Conservation (phyloP, 2,797 vertebrate genomes). For the Scolopax rusticola region DNA sequence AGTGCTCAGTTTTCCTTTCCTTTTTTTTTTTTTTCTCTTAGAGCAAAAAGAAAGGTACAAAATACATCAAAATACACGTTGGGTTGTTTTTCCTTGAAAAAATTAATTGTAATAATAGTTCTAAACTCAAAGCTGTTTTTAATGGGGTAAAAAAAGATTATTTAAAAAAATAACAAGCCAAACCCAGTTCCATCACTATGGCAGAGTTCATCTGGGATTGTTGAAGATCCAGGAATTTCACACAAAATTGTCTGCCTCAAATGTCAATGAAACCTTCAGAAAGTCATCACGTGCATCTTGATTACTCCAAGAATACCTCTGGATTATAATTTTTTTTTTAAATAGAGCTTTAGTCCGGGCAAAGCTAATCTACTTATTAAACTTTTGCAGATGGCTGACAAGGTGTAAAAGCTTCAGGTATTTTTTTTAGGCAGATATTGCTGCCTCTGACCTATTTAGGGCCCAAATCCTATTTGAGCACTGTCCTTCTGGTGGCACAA, state of each 20-base stretch:
- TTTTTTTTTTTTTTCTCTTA: background rate
- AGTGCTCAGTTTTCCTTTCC: background rate
- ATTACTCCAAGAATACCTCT: background rate
- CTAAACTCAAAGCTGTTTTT: background rate
- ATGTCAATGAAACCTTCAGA: background rate
- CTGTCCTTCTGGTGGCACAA: background rate
- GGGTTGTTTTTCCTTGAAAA: background rate
- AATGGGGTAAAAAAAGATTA: background rate
- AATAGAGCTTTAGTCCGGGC: background rate
- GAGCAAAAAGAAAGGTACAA: background rate
- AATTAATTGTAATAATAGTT: background rate
- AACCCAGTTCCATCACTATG: background rate
- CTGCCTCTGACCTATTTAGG: slow-evolving; percentile 39
- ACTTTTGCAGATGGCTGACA: slow-evolving; percentile 20
- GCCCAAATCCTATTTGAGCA: slow-evolving; percentile 35
- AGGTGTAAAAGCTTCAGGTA: background rate
- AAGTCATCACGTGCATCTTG: background rate
- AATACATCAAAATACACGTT: background rate
- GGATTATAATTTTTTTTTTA: background rate
- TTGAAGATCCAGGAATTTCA: background rate
- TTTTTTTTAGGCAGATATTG: background rate
- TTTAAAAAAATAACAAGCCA: background rate
- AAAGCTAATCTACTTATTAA: background rate
- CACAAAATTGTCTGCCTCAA: background rate
- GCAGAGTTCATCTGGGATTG: background rate